phyloP scores from a whole-genome alignment of 2,888 invertebrate species.

The Pristionchus exspectatus region DNA sequence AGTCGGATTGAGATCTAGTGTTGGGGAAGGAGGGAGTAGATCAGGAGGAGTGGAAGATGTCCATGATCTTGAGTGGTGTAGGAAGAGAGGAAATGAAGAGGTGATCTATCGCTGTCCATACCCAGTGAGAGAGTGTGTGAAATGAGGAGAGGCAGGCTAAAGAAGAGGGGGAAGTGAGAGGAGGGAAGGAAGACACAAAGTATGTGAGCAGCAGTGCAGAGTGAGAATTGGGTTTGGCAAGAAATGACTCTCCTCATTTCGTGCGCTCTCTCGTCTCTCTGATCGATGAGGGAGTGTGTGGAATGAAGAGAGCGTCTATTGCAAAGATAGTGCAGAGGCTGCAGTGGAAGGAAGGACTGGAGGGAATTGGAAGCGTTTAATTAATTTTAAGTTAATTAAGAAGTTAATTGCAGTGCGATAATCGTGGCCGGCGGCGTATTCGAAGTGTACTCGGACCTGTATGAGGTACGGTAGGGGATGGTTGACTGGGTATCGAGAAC shows the following conservation, averaged over 20 bases:
- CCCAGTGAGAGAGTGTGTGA: background rate
- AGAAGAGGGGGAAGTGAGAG: background rate
- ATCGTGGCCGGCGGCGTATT: constrained; percentile 36
- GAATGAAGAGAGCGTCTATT: no score
- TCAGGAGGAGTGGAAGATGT: background rate
- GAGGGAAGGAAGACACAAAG: background rate
- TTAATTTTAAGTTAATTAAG: background rate
- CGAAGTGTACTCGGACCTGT: constrained; percentile 26
- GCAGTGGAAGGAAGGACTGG: background rate
- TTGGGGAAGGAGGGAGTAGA: background rate
- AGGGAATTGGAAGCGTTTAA: no score
- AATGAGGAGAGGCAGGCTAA: background rate
- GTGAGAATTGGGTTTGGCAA: background rate
- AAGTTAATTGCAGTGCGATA: background rate
- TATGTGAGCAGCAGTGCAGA: background rate
- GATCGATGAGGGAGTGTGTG: no score
- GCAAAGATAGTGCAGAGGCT: background rate
- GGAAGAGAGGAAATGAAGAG: no score
- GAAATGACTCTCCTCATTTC: background rate
- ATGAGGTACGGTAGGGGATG: background rate
- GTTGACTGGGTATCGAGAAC: no score
- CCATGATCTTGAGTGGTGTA: background rate
- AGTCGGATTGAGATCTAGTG: no score
- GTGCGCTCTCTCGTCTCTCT: background rate
- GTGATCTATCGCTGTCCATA: no score